A percentile compares a stretch with the other conserved stretches of the same genome.
Conservation (phyloP, 1,140 invertebrate genomes). For the Agrilus planipennis region DNA sequence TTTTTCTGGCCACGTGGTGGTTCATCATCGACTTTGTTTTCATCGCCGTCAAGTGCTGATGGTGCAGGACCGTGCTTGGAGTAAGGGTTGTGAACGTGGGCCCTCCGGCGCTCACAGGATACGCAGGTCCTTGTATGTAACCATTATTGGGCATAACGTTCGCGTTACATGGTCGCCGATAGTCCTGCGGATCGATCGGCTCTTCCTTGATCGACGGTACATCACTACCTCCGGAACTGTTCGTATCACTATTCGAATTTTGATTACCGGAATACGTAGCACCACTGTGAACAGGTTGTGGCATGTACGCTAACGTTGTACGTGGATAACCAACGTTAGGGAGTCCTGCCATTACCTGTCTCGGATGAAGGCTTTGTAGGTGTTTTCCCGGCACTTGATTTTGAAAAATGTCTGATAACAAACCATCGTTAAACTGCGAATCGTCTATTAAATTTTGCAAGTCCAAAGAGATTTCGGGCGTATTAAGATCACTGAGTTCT, state of each 20-base stretch:
- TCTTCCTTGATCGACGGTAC: constrained; percentile 69
- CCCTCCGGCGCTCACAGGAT: constrained; percentile 37
- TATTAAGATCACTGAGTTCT: constrained; percentile 75
- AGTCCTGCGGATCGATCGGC: constrained; percentile 64
- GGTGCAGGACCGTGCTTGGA: constrained; percentile 46
- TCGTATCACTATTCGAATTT: constrained; percentile 31
- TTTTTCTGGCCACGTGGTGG: constrained; percentile 46
- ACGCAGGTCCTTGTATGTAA: constrained; percentile 32
- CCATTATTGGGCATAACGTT: constrained; percentile 30
- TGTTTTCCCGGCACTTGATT: constrained; percentile 42
- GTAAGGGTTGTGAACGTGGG: constrained; percentile 54
- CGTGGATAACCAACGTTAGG: constrained; percentile 41
- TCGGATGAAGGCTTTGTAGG: constrained; percentile 34
- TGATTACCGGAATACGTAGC: constrained; percentile 49
- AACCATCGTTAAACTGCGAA: constrained; percentile 67
- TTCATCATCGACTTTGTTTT: constrained; percentile 37
- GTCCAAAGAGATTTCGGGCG: constrained; percentile 78
- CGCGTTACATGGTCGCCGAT: constrained; percentile 41
- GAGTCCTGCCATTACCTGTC: constrained; percentile 33
- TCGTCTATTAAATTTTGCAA: constrained; percentile 82
- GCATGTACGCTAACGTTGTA: constrained; percentile 74
- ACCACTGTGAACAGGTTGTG: constrained; percentile 75
- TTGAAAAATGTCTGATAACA: constrained; percentile 68
- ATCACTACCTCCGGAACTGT: constrained; percentile 46
- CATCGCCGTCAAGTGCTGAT: constrained; percentile 33